These are phyloP conservation scores for Ciona savignyi DNA, from an alignment of 23 tunicate species.

Conservation along the genomic window DNA sequence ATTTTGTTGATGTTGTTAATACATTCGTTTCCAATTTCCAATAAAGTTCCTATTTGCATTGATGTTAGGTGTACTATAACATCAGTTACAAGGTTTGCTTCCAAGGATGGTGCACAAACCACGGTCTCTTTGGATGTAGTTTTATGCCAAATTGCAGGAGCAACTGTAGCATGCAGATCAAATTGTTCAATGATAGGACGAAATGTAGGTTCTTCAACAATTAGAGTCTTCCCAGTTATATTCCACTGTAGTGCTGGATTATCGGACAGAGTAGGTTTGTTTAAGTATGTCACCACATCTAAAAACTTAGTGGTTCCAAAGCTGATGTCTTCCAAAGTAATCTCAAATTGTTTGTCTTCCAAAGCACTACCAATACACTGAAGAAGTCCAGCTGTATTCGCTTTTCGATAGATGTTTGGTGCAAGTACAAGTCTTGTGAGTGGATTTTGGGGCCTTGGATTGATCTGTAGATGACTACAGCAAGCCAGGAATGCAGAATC, in stretches of 20 bases:
- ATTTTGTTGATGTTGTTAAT: too few relatives aligned
- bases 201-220: conserved; percentile 16
- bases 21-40: conserved; percentile 6
- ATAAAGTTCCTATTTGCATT: conserved; percentile 14
- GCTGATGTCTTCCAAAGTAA: conserved; percentile 31
- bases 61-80: conserved; percentile 24
- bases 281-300: conserved; percentile 15
- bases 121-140: neutral
- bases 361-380: conserved; percentile 44
- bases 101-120: conserved; percentile 69
- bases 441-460: conserved; percentile 46
- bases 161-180: conserved; percentile 30
- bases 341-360: conserved; percentile 57
- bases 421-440: conserved; percentile 55
- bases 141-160: conserved; percentile 35
- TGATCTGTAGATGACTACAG: conserved; percentile 29
- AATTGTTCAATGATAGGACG: conserved; percentile 58
- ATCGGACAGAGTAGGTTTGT: conserved; percentile 29
- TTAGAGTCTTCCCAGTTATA: neutral
- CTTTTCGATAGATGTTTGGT: conserved; percentile 21
- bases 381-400: conserved; percentile 27
- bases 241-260: conserved; percentile 76
- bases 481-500: conserved; percentile 42
- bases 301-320: conserved; percentile 29
- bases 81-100: conserved; percentile 23